Conservation (phyloP, 2,888 invertebrate species). For the Netelia fuscicornis region DNA sequence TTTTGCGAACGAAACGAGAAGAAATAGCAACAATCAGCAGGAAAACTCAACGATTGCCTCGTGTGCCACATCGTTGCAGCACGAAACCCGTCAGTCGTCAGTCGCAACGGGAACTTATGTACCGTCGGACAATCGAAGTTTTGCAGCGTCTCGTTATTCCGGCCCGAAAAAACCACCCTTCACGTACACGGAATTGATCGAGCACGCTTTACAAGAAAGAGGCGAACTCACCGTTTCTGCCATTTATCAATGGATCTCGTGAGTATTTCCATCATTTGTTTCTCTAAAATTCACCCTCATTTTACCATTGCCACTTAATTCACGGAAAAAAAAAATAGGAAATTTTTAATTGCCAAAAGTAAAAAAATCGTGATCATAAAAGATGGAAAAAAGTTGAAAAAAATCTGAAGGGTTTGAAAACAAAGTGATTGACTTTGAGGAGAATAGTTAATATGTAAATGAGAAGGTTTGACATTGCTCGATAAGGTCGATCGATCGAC, state of each 20-base stretch:
- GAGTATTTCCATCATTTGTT: slow-evolving; percentile 85
- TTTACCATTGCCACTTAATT: background rate
- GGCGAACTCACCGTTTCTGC: slow-evolving; percentile 96
- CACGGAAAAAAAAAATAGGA: background rate
- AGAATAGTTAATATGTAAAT: background rate
- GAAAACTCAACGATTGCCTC: slow-evolving; percentile 65
- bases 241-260: slow-evolving; percentile 98
- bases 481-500: slow-evolving; percentile 21
- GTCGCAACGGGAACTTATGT: slow-evolving; percentile 62
- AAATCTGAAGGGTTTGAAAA: too few species aligned
- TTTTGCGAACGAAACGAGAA: slow-evolving; percentile 69
- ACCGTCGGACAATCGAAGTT: slow-evolving; percentile 72
- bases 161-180: slow-evolving; percentile 93
- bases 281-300: background rate
- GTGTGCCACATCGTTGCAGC: slow-evolving; percentile 49
- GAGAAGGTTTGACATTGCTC: slow-evolving; percentile 34
- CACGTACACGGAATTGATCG: slow-evolving; percentile 96
- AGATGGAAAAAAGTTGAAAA: too few species aligned
- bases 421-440: too few species aligned
- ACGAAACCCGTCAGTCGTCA: slow-evolving; percentile 63
- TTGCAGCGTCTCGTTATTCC: slow-evolving; percentile 78
- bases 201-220: slow-evolving; percentile 93
- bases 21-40: slow-evolving; percentile 63
- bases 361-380: too few species aligned
- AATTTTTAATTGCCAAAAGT: too few species aligned